Evolutionary conservation across 2,113 vertebrate genomes (phyloP), one percentile per base, ranked within the genome.

Genomic region (Morone saxatilis): DNA sequence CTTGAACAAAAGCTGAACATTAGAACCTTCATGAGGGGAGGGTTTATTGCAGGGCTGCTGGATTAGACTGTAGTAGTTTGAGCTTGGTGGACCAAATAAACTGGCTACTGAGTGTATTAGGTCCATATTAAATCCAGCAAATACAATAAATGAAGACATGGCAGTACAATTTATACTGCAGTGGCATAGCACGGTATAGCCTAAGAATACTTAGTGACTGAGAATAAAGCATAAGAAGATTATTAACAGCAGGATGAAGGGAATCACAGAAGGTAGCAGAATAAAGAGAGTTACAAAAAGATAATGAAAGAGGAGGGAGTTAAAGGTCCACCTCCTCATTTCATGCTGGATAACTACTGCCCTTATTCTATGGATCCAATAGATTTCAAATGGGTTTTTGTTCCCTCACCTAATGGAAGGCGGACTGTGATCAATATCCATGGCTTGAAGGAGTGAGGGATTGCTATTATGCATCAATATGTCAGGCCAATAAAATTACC

Each of bases 401-500:
- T 88, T 74, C 62, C 65, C 43, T 70, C 56, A 53, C 59, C 78
- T 85, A 81, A 78, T 88, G 75, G 78, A 79, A 76, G 80, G 61
- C 41, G 5, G 75, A 16, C 7, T 61, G 25, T 85, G 71, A 85
- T 82, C 86, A 71, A 79, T 85, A 76, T 47, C 56, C 54, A 43
- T 19, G 70, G 51, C 75, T 85, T 75, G 82, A 77, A 78, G 74
- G 65, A 81, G 74, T 75, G 82, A 85, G 53, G 71, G 70, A 85
- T 75, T 71, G 70, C 83, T 79, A 47, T 71, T 76, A 80, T 82
- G 83, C 79, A 85, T 79, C 79, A 82, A 88, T 78, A 61, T 82
- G 79, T 78, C 59, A 85, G 63, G 57, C 59, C 74, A 67, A 71
- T 88, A 81, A 88, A 78, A 85, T 71, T 14, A 71, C 74, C 70